Base-by-base conservation (phyloP, 2,797 vertebrate genomes). In the Siniperca undulata region DNA sequence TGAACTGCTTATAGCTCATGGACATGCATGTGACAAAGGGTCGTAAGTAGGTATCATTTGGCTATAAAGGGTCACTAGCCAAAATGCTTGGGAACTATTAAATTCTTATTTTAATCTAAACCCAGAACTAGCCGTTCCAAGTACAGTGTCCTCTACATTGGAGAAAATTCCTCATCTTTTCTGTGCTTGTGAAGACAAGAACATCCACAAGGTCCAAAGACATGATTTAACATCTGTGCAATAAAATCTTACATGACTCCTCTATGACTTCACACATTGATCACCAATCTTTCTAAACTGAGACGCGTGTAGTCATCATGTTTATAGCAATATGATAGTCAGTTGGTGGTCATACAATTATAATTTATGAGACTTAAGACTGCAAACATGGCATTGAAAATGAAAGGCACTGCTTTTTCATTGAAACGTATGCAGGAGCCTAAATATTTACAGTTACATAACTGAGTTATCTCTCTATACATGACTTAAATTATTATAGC, bases 201-300 rank as follows among this genome's bases (percentile, higher is more conserved):
- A 70, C 62, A 82, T 34, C 22, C 79, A 69, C 62, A 59, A 5
- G 50, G 48, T 40, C 36, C 22, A 5, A 3, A 68, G 30, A 38
- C 27, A 3, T 27, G 14, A n/a, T 58, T 67, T 52, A 78, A 76
- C 64, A 83, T 78, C 77, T 78, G 65, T 72, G 64, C 30, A 83
- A 46, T 68, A n/a, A 56, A 61, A 53, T n/a, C 36, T 55, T 40
- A 65, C 40, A 61, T 69, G 44, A 58, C 34, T 78, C 52, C 40
- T 81, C n/a, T n/a, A 50, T 77, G 79, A 81, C 59, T 70, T 79
- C 83, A 84, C 58, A 64, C 58, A 38, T 24, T 50, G 9, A 75
- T 80, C 48, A 34, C 13, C 22, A 56, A 3, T 62, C 24, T 3
- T 17, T 78, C 46, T 30, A 67, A 73, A 68, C 16, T 64, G 58